phyloP scores from a whole-genome alignment of 1,140 invertebrate genomes.

The Cherax destructor region DNA sequence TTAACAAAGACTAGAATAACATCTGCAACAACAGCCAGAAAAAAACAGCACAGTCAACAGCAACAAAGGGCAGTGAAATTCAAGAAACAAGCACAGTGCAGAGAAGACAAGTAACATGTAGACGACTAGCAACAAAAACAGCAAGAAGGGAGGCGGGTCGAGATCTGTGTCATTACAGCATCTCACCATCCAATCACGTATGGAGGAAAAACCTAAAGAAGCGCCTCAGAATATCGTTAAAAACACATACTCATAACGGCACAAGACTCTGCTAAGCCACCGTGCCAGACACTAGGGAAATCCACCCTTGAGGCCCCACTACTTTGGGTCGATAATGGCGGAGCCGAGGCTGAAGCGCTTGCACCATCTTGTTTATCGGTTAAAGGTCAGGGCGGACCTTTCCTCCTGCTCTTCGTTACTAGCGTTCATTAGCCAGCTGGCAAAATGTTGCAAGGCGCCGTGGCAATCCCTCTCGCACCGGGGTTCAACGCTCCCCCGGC shows the following conservation, averaged over 20 bases:
- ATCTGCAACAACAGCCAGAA: neutral
- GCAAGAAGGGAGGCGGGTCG: neutral
- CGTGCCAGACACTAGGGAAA: neutral
- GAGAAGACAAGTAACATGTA: no score
- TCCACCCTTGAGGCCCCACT: neutral
- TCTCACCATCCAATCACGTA: slow-evolving; percentile 43
- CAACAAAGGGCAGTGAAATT: no score
- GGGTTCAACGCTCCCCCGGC: neutral
- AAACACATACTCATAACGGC: slow-evolving; percentile 28
- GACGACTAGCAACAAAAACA: neutral
- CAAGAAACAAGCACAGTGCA: no score
- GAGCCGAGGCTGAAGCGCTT: neutral
- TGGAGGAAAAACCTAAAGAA: slow-evolving; percentile 29
- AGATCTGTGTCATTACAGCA: slow-evolving; percentile 2
- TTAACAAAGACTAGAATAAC: neutral
- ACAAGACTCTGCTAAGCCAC: slow-evolving; percentile 2
- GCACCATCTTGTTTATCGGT: neutral
- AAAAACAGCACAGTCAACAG: no score
- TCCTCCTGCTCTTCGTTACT: neutral
- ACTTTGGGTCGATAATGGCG: neutral
- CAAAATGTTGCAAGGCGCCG: neutral
- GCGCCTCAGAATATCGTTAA: slow-evolving; percentile 43
- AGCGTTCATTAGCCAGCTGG: slow-evolving; percentile 1
- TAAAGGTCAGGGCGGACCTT: slow-evolving; percentile 24
- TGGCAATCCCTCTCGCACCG: neutral